Percentiles rank a stretch among this genome's conserved stretches.
Evolutionary conservation across 2,797 vertebrate species (phyloP).

Genomic region (Sebastes oblongus): DNA sequence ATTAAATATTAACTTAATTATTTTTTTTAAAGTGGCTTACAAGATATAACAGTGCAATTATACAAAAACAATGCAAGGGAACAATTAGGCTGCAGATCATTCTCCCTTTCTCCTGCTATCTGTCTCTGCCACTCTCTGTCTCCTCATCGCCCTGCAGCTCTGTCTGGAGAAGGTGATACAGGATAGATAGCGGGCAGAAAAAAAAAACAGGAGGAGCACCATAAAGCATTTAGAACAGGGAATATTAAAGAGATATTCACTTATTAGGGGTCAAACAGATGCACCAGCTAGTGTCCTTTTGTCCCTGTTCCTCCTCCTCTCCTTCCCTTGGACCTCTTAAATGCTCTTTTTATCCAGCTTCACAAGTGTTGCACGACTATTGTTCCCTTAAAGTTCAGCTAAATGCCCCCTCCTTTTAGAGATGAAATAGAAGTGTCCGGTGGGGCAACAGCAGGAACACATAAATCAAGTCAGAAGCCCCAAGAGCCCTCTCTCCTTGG

Average conservation of each 20-base stretch:
- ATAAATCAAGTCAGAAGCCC: slow-evolving; percentile 96
- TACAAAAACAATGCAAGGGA: slow-evolving; percentile 8
- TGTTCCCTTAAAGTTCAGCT: slow-evolving; percentile 89
- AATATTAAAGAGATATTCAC: slow-evolving; percentile 45
- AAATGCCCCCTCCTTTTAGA: slow-evolving; percentile 86
- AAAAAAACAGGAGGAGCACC: background rate
- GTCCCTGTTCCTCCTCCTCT: slow-evolving; percentile 40
- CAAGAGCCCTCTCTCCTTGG: slow-evolving; percentile 83
- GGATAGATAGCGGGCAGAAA: slow-evolving; percentile 10
- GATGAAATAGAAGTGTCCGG: slow-evolving; percentile 94
- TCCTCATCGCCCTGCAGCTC: slow-evolving; percentile 17
- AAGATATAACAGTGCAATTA: background rate
- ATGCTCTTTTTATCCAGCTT: slow-evolving; percentile 55
- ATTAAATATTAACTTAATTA: background rate
- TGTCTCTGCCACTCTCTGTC: slow-evolving; percentile 1
- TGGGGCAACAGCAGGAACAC: slow-evolving; percentile 92
- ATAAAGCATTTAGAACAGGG: slow-evolving; percentile 24
- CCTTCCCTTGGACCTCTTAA: slow-evolving; percentile 43
- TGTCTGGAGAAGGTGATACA: slow-evolving; percentile 25
- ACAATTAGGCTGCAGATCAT: slow-evolving; percentile 28
- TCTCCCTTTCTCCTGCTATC: slow-evolving; percentile 1
- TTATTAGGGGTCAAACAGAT: slow-evolving; percentile 51
- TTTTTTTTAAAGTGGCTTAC: background rate
- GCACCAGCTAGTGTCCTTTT: slow-evolving; percentile 44
- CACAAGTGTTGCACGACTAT: slow-evolving; percentile 81